Evolutionary conservation across 2,113 vertebrate genomes (phyloP), one percentile per base, ranked within the genome.

Genomic region (Ancistrus triradiatus): DNA sequence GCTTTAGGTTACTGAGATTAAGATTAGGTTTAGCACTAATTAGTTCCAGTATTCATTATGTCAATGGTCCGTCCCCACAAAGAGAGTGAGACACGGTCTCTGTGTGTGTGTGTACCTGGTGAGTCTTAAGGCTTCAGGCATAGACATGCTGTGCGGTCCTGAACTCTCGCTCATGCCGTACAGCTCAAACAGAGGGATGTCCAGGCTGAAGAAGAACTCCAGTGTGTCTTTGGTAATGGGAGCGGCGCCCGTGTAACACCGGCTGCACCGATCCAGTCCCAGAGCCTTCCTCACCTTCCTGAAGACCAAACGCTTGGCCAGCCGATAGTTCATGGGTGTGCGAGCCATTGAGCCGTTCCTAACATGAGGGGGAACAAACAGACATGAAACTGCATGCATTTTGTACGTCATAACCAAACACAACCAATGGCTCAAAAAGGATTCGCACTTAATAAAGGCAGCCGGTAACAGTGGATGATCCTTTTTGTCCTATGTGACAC

Each of bases 131-230:
- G 80, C 74, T 0, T 77, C 69, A 0, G 63, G 59, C 0, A 33
- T 24, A 1, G 89, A 92, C 18, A 85, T 2, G 0, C 89, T 88
- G 77, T 98, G 95, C 1, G 94, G 94, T 0, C 96, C 96, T 0
- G 87, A 82, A 83, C 89, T 88, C 71, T 98, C 94, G 0, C 90
- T 98, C 93, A 98, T 90, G 17, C 96, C 96, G 0, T 98, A 98
- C 37, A 93, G 80, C 74, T 98, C 93, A 0, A 87, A 81, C 4
- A 98, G 62, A 0, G 88, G 92, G 0, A 98, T 88, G 68, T 98
- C 88, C 19, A 98, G 85, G 64, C 95, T 97, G n/a, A 98, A 70
- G 44, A 98, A 98, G 79, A 93, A 97, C 24, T 98, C 90, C 24
- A 92, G 69, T 0, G 91, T 96, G 9, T 97, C 92, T 31, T 84